Conservation (phyloP, 2,113 vertebrate genomes). For the Meles meles region DNA sequence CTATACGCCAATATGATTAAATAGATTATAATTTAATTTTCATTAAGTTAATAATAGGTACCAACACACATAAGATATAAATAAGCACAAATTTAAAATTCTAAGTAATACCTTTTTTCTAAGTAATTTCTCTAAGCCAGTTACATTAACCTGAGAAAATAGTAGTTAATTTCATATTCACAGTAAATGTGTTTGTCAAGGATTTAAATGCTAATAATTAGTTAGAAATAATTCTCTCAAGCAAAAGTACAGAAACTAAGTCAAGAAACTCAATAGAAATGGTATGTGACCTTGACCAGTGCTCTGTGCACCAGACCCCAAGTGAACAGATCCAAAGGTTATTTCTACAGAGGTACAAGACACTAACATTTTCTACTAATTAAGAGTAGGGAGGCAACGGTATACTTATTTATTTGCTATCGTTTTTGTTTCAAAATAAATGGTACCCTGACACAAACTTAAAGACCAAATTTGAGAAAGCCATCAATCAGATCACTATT, state of each 20-base stretch:
- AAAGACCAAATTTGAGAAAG: neutral
- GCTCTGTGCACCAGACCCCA: neutral
- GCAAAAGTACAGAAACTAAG: neutral
- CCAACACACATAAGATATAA: neutral
- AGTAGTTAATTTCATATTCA: neutral
- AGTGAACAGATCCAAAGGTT: neutral
- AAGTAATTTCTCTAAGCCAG: neutral
- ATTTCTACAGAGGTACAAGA: neutral
- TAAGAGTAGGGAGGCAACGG: neutral
- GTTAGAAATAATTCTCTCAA: conserved; percentile 13
- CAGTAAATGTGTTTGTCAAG: neutral
- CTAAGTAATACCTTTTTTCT: neutral
- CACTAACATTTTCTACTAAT: neutral
- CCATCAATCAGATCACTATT: neutral
- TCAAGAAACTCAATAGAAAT: neutral
- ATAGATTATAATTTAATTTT: neutral
- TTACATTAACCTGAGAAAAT: neutral
- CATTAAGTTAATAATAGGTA: neutral
- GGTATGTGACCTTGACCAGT: neutral
- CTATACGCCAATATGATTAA: neutral
- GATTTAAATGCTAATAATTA: neutral
- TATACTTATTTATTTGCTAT: neutral
- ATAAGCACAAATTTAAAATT: neutral
- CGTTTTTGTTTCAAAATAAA: neutral
- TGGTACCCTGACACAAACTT: neutral